A percentile compares a stretch with the other conserved stretches of the same genome.
phyloP scores from a whole-genome alignment of 2,888 invertebrate genomes.

The Noctua janthina region DNA sequence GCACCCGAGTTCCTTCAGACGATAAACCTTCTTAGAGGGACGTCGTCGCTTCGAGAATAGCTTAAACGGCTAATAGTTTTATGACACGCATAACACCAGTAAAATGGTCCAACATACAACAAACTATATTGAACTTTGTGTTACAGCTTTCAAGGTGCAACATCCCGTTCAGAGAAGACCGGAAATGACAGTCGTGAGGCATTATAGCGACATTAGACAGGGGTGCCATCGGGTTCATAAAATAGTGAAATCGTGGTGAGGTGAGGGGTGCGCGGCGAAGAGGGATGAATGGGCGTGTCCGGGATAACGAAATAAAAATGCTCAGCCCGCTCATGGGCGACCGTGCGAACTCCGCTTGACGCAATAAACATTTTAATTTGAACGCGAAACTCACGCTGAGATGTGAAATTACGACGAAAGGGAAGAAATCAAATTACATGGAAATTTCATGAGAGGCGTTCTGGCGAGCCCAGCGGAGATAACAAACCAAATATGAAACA shows the following conservation, averaged over 20 bases:
- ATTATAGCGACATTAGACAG: slow-evolving; percentile 86
- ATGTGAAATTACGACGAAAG: slow-evolving; percentile 86
- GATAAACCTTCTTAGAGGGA: slow-evolving; percentile 81
- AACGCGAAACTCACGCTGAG: slow-evolving; percentile 89
- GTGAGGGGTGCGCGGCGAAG: slow-evolving; percentile 69
- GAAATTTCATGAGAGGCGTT: slow-evolving; percentile 79
- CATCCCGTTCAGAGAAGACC: slow-evolving; percentile 60
- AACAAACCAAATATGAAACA: slow-evolving; percentile 54
- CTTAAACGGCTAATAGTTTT: slow-evolving; percentile 90
- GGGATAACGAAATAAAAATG: slow-evolving; percentile 89
- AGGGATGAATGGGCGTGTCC: slow-evolving; percentile 74
- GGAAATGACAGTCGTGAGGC: slow-evolving; percentile 86
- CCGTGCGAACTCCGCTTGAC: slow-evolving; percentile 89
- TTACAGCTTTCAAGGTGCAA: slow-evolving; percentile 71
- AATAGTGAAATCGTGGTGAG: slow-evolving; percentile 82
- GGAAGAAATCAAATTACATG: slow-evolving; percentile 86
- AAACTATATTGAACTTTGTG: slow-evolving; percentile 76
- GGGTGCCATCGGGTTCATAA: slow-evolving; percentile 84
- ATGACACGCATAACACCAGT: slow-evolving; percentile 88
- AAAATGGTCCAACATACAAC: slow-evolving; percentile 68
- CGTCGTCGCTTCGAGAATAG: slow-evolving; percentile 87
- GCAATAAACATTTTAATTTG: slow-evolving; percentile 91
- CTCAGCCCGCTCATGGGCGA: slow-evolving; percentile 81
- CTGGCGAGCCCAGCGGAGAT: slow-evolving; percentile 60
- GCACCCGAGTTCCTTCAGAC: slow-evolving; percentile 78